Evolutionary conservation across 2,888 invertebrate genomes (phyloP).

Genomic region (Carabus problematicus): DNA sequence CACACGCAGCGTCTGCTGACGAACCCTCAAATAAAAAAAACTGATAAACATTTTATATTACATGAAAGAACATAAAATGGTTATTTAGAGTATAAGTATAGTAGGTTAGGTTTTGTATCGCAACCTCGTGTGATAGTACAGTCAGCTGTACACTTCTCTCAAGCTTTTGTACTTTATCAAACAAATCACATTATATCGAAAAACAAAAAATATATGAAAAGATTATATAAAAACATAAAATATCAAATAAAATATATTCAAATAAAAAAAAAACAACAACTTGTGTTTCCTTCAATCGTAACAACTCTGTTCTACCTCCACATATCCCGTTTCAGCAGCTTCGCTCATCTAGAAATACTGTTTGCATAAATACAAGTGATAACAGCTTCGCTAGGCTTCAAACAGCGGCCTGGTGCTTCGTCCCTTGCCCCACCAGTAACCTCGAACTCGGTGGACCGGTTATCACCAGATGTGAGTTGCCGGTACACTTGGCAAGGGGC

Average conservation of each 20-base stretch:
- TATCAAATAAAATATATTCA: constrained; percentile 37
- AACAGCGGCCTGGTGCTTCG: too few relatives aligned
- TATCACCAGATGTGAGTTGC: constrained; percentile 13
- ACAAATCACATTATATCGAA: constrained; percentile 39
- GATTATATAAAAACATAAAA: constrained; percentile 36
- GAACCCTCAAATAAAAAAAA: constrained; percentile 26
- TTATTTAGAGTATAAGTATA: constrained; percentile 26
- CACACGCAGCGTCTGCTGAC: constrained; percentile 9
- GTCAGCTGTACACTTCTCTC: constrained; percentile 30
- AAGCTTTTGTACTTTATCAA: constrained; percentile 41
- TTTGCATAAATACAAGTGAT: too few relatives aligned
- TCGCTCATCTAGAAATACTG: too few relatives aligned
- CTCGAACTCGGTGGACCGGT: constrained; percentile 4
- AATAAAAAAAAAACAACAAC: too few relatives aligned
- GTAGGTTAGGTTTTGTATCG: constrained; percentile 39
- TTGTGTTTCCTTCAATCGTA: constrained; percentile 5
- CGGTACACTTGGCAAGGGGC: constrained; percentile 1
- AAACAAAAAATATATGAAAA: constrained; percentile 32
- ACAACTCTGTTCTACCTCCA: too few relatives aligned
- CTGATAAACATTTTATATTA: constrained; percentile 18
- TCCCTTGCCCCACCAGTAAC: too few relatives aligned
- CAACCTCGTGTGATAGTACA: constrained; percentile 37
- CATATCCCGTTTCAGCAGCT: too few relatives aligned
- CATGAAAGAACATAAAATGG: constrained; percentile 28
- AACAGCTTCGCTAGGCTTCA: too few relatives aligned